Evolutionary conservation across 2,113 vertebrate species (phyloP), one percentile per base, ranked within the genome.

Genomic region (Pitta sordida): DNA sequence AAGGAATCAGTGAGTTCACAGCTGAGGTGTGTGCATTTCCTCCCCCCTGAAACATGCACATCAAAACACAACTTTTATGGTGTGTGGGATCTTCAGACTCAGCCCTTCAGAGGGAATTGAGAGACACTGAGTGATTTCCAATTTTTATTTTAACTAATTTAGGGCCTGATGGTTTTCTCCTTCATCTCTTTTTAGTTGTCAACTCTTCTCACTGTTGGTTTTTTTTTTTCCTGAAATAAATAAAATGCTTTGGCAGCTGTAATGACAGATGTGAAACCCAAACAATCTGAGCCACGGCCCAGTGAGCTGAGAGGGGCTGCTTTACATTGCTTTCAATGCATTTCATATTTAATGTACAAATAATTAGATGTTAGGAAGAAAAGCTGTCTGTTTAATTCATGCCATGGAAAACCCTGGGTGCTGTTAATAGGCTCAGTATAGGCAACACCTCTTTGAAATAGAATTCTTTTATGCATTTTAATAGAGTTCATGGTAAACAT

Each of bases 391-490:
- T 70, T 94, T 93, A 96, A 96, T 92, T 86, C 43, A 56, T 91
- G 32, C 86, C 41, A 64, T 30, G 88, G 73, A 67, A 84, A 94
- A 78, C 59, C 63, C 73, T n/a, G 17, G 80, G 77, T 80, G 82
- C 84, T 88, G 34, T 85, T 95, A 95, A 92, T 94, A 80, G 93
- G 84, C 68, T 95, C 84, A 83, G 85, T 91, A 83, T 84, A 94
- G 93, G 82, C 6, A 1, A 67, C 85, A 77, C 83, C 65, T 90
- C 81, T 91, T 91, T 90, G 88, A 94, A 96, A 93, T 83, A 93
- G 46, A 23, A 75, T 91, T 83, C 48, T 69, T 91, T 60, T 83
- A 62, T 91, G 67, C 87, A 68, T 96, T 94, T 93, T 93, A 78
- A 92, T 94, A n/a, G 82, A 69, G 67, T 79, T 86, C 60, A 46